Evolutionary conservation across 2,888 invertebrate genomes (phyloP), one percentile per base, ranked within the genome.

Genomic region (Polydrusus cervinus): DNA sequence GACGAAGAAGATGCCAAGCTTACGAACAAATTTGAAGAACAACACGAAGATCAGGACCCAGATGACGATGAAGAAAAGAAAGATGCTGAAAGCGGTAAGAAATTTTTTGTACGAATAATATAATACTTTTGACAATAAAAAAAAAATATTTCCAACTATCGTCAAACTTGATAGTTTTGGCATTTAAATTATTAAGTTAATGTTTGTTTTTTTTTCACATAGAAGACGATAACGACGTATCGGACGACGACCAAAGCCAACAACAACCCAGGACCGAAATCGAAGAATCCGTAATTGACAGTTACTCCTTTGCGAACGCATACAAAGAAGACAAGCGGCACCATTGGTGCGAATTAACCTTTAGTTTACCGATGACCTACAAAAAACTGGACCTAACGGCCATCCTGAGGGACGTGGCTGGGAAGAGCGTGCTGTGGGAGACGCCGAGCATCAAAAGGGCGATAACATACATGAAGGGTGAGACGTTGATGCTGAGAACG

Each of bases 341-440:
- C 81, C 88, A 90, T 66, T 98, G 97, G 97, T 97, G 97, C 84
- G 92, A 94, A 85, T 86, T 98, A 3, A 93, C 92, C 0, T 92
- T 97, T 55, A 89, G 72, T 55, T 84, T 93, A 74, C 90, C 91
- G 0, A 84, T 93, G 70, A 87, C 86, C 57, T 89, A 90, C 80
- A 91, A 90, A 68, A 92, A 92, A 82, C 88, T 97, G 0, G 96
- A 97, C 84, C 87, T 97, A 57, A 91, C 93, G 0, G 92, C 92
- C 45, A 90, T 96, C 40, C 87, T 97, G 6, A 91, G 91, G 67
- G 92, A 93, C 43, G 89, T 93, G 2, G 94, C 95, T 0, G 86
- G 86, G 45, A 93, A 91, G 82, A 91, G 94, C 0, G 91, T 97
- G 0, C 89, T 99, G 9, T 92, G 95, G 86, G 92, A 96, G 87